Evolutionary conservation across 1,140 invertebrate genomes (phyloP), one percentile per base, ranked within the genome.

Genomic region (Antheraea pernyi): DNA sequence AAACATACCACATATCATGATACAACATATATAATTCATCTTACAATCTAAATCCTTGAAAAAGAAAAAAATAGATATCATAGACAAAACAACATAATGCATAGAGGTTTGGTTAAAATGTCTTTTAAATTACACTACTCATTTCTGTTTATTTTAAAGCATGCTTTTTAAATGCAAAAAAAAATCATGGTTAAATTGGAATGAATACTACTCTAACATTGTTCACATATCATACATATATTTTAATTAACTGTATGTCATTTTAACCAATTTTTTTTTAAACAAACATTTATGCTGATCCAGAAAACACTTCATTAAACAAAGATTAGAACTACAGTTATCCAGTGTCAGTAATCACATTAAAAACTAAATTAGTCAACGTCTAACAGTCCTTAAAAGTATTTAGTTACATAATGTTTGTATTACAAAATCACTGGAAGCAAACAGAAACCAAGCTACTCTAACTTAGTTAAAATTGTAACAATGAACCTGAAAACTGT

Each of bases 131-230:
- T 13, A 53, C 13, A 53, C 7, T 42, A 53, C 46, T 16, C 13
- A 53, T 53, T 16, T 53, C 16, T 53, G 46, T 11, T 53, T 53
- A 16, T 13, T 53, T 42, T 9, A 42, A 8, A 42, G 39, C 39
- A 42, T 42, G 39, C 39, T 42, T 42, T 53, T 53, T 53, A 53
- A 53, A 53, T 53, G 46, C 46, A 53, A 53, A 16, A 53, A 53
- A 53, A 9, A 42, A 42, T 53, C 16, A 53, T 53, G 11, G 46
- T 6, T 10, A 53, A 53, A 53, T 10, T 53, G 46, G 46, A 53
- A 53, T 53, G 46, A 53, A 53, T 16, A 16, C 46, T 53, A 53
- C 46, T 53, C 46, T 53, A 53, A 53, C 16, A 2, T 53, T 9
- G 11, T 6, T 6, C 9, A 53, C 11, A 30, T 30, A 30, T 53